A percentile compares a stretch with the other conserved stretches of the same genome.
phyloP scores from a whole-genome alignment of 2,888 invertebrate species.

The Nephrocerus scutellatus region DNA sequence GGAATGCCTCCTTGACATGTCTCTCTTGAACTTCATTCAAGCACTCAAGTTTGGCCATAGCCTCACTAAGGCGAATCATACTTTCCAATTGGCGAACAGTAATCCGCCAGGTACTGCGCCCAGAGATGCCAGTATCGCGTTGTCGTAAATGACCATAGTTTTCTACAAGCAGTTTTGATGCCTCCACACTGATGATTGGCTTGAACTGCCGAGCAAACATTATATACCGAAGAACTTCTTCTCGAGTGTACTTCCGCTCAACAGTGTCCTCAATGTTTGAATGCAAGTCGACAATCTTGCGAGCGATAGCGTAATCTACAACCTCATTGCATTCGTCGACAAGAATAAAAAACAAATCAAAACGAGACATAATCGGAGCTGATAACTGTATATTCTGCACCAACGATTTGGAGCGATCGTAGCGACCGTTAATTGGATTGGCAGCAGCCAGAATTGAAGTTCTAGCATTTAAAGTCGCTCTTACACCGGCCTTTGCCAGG shows the following conservation, averaged over 20 bases:
- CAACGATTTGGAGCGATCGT: slow-evolving; percentile 87
- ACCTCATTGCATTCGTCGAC: slow-evolving; percentile 95
- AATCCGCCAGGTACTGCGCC: slow-evolving; percentile 84
- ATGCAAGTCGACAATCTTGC: slow-evolving; percentile 92
- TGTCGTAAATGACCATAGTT: slow-evolving; percentile 83
- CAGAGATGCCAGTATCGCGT: slow-evolving; percentile 64
- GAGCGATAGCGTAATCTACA: slow-evolving; percentile 93
- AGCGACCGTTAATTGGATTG: slow-evolving; percentile 95
- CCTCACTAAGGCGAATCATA: slow-evolving; percentile 93
- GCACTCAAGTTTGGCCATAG: slow-evolving; percentile 93
- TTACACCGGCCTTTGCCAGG: slow-evolving; percentile 94
- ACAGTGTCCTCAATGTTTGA: slow-evolving; percentile 73
- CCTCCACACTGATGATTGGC: slow-evolving; percentile 75
- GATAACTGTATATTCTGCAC: slow-evolving; percentile 90
- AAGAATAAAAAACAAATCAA: slow-evolving; percentile 96
- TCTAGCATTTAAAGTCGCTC: slow-evolving; percentile 94
- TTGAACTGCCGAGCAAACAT: slow-evolving; percentile 94
- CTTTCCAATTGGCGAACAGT: slow-evolving; percentile 95
- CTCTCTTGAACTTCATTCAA: slow-evolving; percentile 76
- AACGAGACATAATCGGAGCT: slow-evolving; percentile 98
- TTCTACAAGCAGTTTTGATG: slow-evolving; percentile 75
- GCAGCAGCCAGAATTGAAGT: slow-evolving; percentile 98
- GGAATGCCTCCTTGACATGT: slow-evolving; percentile 88
- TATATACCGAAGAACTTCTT: slow-evolving; percentile 91
- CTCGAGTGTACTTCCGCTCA: slow-evolving; percentile 74